Conservation (phyloP, 2,113 vertebrate species). For the Tiliqua scincoides region DNA sequence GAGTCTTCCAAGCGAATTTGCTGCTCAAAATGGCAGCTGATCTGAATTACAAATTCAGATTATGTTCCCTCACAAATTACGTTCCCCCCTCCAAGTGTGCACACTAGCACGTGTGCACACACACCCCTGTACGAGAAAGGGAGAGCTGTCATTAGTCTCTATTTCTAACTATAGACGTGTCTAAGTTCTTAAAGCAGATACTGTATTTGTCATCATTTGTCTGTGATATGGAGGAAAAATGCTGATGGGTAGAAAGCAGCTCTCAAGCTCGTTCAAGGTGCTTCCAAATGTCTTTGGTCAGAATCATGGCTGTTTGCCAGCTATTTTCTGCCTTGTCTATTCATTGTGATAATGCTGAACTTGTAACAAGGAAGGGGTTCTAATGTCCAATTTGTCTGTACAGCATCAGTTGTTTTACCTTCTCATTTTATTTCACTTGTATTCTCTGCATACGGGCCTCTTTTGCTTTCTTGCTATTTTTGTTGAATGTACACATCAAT, state of each 20-base stretch:
- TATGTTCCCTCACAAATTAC: too few relatives aligned
- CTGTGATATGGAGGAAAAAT: not conserved
- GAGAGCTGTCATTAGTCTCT: not conserved
- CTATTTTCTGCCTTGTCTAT: not conserved
- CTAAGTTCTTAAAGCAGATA: not conserved
- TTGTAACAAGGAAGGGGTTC: not conserved
- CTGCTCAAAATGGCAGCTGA: too few relatives aligned
- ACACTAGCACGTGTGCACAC: too few relatives aligned
- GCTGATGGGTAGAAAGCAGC: not conserved
- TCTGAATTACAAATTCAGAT: too few relatives aligned
- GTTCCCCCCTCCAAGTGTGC: too few relatives aligned
- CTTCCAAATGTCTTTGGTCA: not conserved
- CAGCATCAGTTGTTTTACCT: not conserved
- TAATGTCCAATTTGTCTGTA: not conserved
- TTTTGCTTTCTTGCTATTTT: slow-evolving; percentile 18
- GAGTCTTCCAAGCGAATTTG: too few relatives aligned
- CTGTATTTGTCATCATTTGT: not conserved
- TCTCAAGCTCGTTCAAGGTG: not conserved
- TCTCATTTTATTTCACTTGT: not conserved
- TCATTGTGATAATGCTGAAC: not conserved
- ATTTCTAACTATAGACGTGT: not conserved
- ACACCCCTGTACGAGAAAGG: too few relatives aligned
- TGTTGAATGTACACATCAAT: slow-evolving; percentile 26
- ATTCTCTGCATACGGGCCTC: not conserved
- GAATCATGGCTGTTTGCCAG: not conserved